Evolutionary conservation across 1,140 invertebrate genomes (phyloP).

Genomic region (Zaprionus gabonicus): DNA sequence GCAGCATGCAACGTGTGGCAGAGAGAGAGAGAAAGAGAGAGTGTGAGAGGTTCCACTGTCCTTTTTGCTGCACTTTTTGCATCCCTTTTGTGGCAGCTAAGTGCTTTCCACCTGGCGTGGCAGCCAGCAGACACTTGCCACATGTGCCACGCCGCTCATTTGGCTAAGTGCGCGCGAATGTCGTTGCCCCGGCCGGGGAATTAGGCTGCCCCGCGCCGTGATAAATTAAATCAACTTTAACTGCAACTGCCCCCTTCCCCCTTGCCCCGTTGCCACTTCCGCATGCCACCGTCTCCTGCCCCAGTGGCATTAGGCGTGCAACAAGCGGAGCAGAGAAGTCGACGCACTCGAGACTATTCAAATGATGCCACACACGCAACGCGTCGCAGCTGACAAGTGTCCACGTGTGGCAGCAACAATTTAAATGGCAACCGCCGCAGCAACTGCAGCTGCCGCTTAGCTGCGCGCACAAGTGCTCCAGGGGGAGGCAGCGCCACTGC

Average conservation of each 20-base stretch:
- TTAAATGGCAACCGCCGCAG: constrained; percentile 69
- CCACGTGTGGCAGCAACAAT: constrained; percentile 75
- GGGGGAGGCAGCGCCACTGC: constrained; percentile 31
- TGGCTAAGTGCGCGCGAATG: constrained; percentile 74
- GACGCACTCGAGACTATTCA: constrained; percentile 68
- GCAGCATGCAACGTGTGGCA: background rate
- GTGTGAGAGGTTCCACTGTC: too few species aligned
- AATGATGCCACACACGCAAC: constrained; percentile 27
- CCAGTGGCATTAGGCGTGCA: constrained; percentile 21
- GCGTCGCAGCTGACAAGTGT: constrained; percentile 54
- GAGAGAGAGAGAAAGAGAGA: background rate
- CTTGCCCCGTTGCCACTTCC: background rate
- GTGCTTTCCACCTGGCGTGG: constrained; percentile 70
- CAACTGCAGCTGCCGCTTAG: constrained; percentile 71
- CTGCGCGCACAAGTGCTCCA: constrained; percentile 70
- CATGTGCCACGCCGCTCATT: constrained; percentile 66
- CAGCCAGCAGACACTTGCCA: constrained; percentile 49
- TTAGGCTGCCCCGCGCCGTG: constrained; percentile 53
- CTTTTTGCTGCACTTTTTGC: constrained; percentile 19
- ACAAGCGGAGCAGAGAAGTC: constrained; percentile 46
- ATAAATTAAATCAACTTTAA: constrained; percentile 70
- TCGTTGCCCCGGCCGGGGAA: constrained; percentile 58
- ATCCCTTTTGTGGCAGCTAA: constrained; percentile 48
- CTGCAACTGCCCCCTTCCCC: constrained; percentile 2
- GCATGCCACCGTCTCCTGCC: too few species aligned